phyloP scores from a whole-genome alignment of 2,797 vertebrate species.

The Hypotaenidia okinawae region DNA sequence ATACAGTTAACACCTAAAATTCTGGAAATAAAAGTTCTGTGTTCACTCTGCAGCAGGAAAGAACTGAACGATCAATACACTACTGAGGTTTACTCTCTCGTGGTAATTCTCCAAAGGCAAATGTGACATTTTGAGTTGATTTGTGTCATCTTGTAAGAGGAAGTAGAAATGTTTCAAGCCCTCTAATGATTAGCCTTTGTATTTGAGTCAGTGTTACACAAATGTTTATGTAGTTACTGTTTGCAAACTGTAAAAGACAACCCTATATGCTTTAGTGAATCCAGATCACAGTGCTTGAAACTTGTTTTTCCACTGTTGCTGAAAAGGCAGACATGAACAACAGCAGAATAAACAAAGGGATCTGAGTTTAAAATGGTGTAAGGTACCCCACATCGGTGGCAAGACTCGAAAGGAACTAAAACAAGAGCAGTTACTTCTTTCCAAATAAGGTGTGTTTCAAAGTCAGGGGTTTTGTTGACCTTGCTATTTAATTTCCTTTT shows the following conservation, averaged over 20 bases:
- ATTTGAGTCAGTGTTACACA: neutral
- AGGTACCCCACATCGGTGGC: neutral
- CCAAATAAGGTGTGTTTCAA: neutral
- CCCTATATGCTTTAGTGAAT: neutral
- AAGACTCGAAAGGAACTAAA: neutral
- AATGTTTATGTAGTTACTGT: neutral
- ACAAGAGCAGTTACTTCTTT: neutral
- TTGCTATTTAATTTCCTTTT: neutral
- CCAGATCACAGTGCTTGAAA: neutral
- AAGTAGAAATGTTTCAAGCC: neutral
- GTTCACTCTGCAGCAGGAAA: neutral
- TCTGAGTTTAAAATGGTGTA: neutral
- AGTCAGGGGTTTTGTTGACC: neutral
- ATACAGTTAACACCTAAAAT: neutral
- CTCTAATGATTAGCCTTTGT: neutral
- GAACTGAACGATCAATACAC: neutral
- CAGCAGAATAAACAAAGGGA: neutral
- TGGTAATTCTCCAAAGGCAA: neutral
- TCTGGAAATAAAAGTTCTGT: neutral
- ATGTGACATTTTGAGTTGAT: neutral
- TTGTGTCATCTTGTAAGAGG: neutral
- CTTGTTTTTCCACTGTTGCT: neutral
- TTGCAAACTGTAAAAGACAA: neutral
- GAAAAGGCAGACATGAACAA: neutral
- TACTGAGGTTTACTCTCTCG: neutral